Conservation (phyloP, 2,113 vertebrate genomes). For the Anarhynchus alexandrinus region DNA sequence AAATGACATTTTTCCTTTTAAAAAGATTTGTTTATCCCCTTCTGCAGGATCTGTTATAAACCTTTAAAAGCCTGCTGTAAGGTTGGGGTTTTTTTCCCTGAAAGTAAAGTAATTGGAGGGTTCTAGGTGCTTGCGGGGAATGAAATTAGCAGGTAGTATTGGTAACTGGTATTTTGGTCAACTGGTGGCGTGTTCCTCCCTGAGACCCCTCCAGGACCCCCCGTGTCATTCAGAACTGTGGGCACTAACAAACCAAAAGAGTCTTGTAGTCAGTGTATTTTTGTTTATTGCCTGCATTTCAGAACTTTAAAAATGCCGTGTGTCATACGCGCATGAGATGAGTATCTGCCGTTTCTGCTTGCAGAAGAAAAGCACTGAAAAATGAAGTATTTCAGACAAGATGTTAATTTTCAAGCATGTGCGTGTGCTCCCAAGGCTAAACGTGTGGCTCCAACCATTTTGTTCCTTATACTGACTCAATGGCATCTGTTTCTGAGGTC, state of each 20-base stretch:
- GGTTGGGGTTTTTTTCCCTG: neutral
- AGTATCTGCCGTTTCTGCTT: neutral
- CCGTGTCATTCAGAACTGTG: accelerated
- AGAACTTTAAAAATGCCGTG: neutral
- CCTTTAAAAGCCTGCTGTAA: neutral
- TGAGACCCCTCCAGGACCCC: neutral
- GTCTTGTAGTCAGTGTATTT: accelerated
- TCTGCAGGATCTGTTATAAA: neutral
- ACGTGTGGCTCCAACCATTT: neutral
- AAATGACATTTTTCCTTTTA: neutral
- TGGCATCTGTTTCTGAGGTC: slow-evolving; percentile 34
- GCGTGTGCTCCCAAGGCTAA: neutral
- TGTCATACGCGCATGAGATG: neutral
- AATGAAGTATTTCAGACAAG: neutral
- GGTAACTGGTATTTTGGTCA: neutral
- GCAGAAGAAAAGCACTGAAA: neutral
- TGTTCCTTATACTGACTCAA: slow-evolving; percentile 5
- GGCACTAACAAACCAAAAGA: neutral
- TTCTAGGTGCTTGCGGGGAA: neutral
- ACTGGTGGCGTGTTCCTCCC: neutral
- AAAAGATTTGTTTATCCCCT: slow-evolving; percentile 11
- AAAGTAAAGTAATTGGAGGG: neutral
- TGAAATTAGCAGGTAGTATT: neutral
- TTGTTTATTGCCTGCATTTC: neutral
- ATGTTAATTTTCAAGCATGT: neutral